Percentiles rank a stretch among this genome's conserved stretches.
Evolutionary conservation across 2,113 vertebrate genomes (phyloP).

Genomic region (Paralichthys olivaceus): DNA sequence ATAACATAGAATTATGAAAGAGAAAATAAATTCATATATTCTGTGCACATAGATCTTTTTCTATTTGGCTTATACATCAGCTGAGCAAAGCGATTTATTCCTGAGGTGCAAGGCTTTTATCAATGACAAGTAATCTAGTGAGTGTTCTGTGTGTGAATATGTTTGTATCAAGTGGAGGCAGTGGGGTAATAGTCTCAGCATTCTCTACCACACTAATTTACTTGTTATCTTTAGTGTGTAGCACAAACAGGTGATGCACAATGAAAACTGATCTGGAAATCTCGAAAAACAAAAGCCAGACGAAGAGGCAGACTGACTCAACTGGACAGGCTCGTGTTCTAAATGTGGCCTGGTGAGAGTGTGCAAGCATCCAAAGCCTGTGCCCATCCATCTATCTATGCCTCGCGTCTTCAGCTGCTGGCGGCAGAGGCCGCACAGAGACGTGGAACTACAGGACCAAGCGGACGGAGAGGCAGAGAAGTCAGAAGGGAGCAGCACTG

Average conservation of each 20-base stretch:
- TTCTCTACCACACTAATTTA: neutral
- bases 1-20: slow-evolving; percentile 80
- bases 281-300: slow-evolving; percentile 7
- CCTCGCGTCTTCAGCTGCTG: slow-evolving; percentile 15
- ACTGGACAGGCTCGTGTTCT: slow-evolving; percentile 20
- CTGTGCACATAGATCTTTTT: slow-evolving; percentile 52
- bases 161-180: neutral
- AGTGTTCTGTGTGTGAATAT: slow-evolving; percentile 1
- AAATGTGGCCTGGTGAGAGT: slow-evolving; percentile 19
- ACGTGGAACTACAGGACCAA: neutral
- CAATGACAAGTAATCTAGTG: slow-evolving; percentile 17
- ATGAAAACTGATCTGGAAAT: neutral
- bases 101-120: slow-evolving; percentile 71
- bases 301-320: slow-evolving; percentile 2
- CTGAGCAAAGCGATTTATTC: slow-evolving; percentile 68
- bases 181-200: neutral
- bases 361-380: slow-evolving; percentile 19
- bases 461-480: slow-evolving; percentile 8
- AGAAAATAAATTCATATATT: slow-evolving; percentile 77
- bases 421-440: neutral
- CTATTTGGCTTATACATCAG: slow-evolving; percentile 62
- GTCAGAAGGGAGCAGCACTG: neutral
- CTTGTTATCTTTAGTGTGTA: slow-evolving; percentile 10
- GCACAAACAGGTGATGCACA: neutral
- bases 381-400: neutral